These are phyloP conservation scores for Tetragonula carbonaria DNA, from an alignment of 2,888 invertebrate genomes.

Conservation along the genomic window DNA sequence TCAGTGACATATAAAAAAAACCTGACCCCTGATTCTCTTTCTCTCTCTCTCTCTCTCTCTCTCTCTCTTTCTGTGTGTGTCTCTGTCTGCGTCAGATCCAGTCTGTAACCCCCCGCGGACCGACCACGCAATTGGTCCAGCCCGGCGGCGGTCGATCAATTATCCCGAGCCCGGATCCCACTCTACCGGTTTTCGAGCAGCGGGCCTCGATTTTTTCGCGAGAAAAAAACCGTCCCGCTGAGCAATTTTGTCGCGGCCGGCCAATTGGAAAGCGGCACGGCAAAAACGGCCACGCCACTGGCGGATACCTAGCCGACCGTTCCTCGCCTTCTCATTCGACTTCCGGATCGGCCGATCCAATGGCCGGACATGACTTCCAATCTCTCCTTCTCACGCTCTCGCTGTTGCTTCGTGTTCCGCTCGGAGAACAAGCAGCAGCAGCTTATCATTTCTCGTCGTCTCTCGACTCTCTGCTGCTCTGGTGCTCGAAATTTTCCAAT, in stretches of 20 bases:
- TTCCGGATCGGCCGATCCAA: slow-evolving; percentile 58
- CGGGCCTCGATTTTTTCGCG: slow-evolving; percentile 45
- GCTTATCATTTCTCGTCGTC: slow-evolving; percentile 19
- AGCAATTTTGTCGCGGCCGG: slow-evolving; percentile 73
- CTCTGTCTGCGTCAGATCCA: slow-evolving; percentile 17
- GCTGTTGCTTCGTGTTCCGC: slow-evolving; percentile 31
- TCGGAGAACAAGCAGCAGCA: not conserved
- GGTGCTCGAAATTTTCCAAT: too few relatives aligned
- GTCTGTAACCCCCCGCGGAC: slow-evolving; percentile 58
- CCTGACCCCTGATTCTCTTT: too few relatives aligned
- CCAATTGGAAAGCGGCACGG: slow-evolving; percentile 68
- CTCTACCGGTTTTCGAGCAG: slow-evolving; percentile 28
- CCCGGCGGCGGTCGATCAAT: slow-evolving; percentile 58
- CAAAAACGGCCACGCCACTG: slow-evolving; percentile 45
- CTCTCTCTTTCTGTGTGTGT: not conserved
- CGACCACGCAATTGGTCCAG: slow-evolving; percentile 72
- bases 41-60: not conserved
- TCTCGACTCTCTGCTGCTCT: slow-evolving; percentile 7
- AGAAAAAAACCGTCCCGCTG: slow-evolving; percentile 70
- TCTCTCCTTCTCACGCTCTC: slow-evolving; percentile 40
- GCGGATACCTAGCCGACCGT: slow-evolving; percentile 31
- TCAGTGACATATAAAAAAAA: not conserved
- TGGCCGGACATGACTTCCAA: slow-evolving; percentile 68
- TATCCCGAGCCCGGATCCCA: slow-evolving; percentile 50
- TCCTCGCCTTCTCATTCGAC: slow-evolving; percentile 60